Percentiles rank a stretch among this genome's conserved stretches.
Conservation (phyloP, 2,797 vertebrate genomes). For the Megaceryle alcyon region DNA sequence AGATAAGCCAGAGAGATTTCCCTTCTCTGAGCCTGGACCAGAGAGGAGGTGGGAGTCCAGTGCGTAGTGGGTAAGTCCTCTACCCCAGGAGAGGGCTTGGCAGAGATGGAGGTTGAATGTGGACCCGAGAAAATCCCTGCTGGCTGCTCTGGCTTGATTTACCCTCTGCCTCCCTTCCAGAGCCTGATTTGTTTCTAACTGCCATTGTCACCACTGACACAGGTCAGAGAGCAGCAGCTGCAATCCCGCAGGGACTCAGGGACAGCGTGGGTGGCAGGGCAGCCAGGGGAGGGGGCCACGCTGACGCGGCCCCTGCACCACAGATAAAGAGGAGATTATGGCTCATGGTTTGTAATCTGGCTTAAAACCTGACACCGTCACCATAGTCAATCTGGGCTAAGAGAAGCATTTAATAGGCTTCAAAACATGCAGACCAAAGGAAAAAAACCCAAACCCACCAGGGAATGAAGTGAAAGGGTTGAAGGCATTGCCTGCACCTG, state of each 20-base stretch:
- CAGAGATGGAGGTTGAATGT: neutral
- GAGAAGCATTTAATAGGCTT: slow-evolving; percentile 63
- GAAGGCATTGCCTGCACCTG: neutral
- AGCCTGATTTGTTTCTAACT: neutral
- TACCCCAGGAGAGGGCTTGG: fast-evolving
- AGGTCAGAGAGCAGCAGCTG: neutral
- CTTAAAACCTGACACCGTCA: slow-evolving; percentile 61
- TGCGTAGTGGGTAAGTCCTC: neutral
- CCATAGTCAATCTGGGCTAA: slow-evolving; percentile 22
- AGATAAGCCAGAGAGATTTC: neutral
- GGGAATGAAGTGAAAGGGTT: neutral
- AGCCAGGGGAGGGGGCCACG: neutral
- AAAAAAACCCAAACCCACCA: neutral
- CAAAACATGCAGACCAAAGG: neutral
- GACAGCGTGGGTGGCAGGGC: neutral
- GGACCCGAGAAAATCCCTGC: fast-evolving
- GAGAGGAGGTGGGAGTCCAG: neutral
- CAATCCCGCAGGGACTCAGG: neutral
- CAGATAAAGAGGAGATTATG: slow-evolving; percentile 49
- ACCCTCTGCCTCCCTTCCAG: neutral
- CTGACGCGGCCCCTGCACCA: neutral
- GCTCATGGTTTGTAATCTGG: slow-evolving; percentile 46
- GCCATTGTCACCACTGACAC: neutral
- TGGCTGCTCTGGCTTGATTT: fast-evolving
- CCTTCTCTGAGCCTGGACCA: neutral